Base-by-base conservation (phyloP, 2,113 vertebrate species). In the Oxyura jamaicensis region DNA sequence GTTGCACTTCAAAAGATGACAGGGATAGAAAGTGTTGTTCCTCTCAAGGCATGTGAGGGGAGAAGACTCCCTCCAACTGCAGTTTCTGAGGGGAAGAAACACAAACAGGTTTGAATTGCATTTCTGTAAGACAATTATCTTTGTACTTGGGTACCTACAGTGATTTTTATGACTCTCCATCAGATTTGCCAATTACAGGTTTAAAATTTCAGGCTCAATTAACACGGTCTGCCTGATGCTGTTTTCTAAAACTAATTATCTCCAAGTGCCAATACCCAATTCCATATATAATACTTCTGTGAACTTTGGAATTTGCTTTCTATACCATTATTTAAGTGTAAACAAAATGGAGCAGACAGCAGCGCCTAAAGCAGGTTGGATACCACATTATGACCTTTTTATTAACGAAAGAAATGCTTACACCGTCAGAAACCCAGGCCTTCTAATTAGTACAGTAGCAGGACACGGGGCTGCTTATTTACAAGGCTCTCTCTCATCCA, bases 201-300 rank as follows among this genome's bases (percentile, higher is more conserved):
- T 91, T 92, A 44, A 80, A 71, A 80, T 71, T 93, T 81, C 91
- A 93, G 78, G 79, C 85, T 94, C 95, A 92, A 91, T 97, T 91
- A 97, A 95, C 81, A 15, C 33, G 28, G 83, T 78, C 58, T 21
- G 77, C 86, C 73, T 15, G 36, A 88, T 8, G 90, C 66, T 31
- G 75, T 20, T 94, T 78, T 25, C 13, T 79, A 63, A 46, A 48
- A 52, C 94, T 96, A 83, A 96, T 96, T 96, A 93, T 58, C 96
- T 86, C 39, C 46, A 58, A 83, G 79, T 39, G 88, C 96, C 81
- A 41, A 82, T 74, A 48, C 7, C 31, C 3, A 5, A 78, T 88
- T 69, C 65, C 60, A 63, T 86, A 35, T 21, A 31, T 4, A 39
- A 29, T 11, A 68, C 80, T 95, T 86, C 0, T 13, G 31, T 65